Conservation (phyloP, 2,113 vertebrate species). For the Dromas ardeola region DNA sequence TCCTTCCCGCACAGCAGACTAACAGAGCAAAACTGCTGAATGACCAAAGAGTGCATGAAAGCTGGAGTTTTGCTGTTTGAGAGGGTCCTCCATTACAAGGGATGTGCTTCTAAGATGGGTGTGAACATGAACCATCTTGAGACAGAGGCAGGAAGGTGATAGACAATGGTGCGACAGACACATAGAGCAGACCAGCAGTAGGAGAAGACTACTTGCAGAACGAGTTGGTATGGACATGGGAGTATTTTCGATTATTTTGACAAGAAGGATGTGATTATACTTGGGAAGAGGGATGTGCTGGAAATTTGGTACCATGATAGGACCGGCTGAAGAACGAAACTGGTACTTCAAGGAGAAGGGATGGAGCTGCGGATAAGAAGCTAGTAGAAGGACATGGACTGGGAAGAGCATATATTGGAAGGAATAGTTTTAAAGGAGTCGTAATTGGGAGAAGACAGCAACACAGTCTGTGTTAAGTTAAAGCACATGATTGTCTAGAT, state of each 20-base stretch:
- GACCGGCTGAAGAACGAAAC: not conserved
- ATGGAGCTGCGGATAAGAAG: not conserved
- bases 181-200: not conserved
- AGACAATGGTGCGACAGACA: not conserved
- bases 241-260: not conserved
- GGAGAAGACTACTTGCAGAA: not conserved
- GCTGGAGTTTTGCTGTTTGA: not conserved
- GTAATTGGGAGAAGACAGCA: not conserved
- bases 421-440: not conserved
- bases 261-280: not conserved
- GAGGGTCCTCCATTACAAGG: not conserved
- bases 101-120: not conserved
- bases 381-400: not conserved
- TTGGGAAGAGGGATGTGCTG: not conserved
- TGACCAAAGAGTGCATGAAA: not conserved
- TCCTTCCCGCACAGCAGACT: not conserved
- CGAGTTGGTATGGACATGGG: not conserved
- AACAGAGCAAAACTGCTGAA: not conserved
- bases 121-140: not conserved
- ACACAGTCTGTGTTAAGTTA: not conserved
- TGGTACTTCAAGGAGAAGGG: not conserved
- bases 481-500: not conserved
- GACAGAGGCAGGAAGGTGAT: not conserved
- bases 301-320: not conserved
- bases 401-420: not conserved